A percentile compares a stretch with the other conserved stretches of the same genome.
Evolutionary conservation across 2,113 vertebrate species (phyloP).

Genomic region (Pachyramphus minor): DNA sequence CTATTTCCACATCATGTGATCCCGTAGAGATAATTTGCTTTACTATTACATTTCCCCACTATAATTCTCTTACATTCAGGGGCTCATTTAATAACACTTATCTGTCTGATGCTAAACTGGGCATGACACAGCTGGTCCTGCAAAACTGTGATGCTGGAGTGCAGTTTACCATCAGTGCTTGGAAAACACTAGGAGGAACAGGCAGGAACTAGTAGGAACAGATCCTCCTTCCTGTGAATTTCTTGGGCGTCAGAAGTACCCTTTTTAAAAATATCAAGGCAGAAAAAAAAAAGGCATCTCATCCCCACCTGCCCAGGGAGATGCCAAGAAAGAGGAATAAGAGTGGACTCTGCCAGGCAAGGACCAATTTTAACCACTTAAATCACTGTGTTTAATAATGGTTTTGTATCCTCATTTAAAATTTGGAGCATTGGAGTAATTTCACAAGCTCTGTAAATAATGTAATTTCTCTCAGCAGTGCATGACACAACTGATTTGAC

Average conservation of each 20-base stretch:
- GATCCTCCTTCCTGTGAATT: no score
- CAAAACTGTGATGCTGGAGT: not conserved
- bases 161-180: not conserved
- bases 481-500: not conserved
- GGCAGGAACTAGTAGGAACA: no score
- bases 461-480: not conserved
- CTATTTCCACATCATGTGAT: constrained; percentile 1
- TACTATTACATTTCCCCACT: not conserved
- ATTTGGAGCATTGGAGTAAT: not conserved
- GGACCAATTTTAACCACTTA: not conserved
- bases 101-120: constrained; percentile 58
- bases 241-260: no score
- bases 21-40: constrained; percentile 31
- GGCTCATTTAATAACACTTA: constrained; percentile 54
- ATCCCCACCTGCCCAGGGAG: not conserved
- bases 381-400: not conserved
- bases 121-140: not conserved
- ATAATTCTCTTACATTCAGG: constrained; percentile 40
- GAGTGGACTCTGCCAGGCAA: not conserved
- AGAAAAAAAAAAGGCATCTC: no score
- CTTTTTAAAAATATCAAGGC: no score
- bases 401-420: not conserved
- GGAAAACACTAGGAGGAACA: not conserved
- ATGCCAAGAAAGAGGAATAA: not conserved
- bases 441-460: not conserved